A percentile compares a stretch with the other conserved stretches of the same genome.
phyloP scores from a whole-genome alignment of 2,113 vertebrate species.

The Erpornis zantholeuca region DNA sequence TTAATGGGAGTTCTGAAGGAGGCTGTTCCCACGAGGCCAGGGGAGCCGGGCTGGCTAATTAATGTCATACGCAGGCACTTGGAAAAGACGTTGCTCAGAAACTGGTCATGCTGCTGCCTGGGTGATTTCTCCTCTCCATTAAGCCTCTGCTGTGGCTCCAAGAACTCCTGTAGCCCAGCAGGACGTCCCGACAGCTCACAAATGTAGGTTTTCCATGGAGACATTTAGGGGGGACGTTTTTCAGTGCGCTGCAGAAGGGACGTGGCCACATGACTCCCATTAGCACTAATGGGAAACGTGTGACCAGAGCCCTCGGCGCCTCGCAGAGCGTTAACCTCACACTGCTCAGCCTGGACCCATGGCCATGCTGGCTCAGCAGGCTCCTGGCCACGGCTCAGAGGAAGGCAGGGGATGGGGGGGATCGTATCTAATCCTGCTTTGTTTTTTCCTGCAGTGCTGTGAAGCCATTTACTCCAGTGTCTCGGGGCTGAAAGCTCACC shows the following conservation, averaged over 20 bases:
- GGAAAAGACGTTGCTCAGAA: slow-evolving; percentile 14
- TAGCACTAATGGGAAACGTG: slow-evolving; percentile 54
- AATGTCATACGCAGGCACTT: slow-evolving; percentile 42
- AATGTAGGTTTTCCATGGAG: background rate
- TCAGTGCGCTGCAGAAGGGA: background rate
- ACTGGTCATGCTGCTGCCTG: slow-evolving; percentile 24
- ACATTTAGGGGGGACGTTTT: background rate
- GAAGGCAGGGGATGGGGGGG: background rate
- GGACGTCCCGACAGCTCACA: background rate
- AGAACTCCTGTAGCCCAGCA: slow-evolving; percentile 55
- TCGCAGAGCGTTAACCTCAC: background rate
- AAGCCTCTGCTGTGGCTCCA: slow-evolving; percentile 7
- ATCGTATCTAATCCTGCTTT: background rate
- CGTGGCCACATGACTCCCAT: slow-evolving; percentile 33
- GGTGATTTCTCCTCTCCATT: slow-evolving; percentile 4
- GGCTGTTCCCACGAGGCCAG: background rate
- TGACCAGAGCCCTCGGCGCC: background rate
- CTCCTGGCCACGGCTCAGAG: background rate
- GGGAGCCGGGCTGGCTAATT: background rate
- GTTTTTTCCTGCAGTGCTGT: slow-evolving; percentile 81
- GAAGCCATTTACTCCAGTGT: slow-evolving; percentile 97
- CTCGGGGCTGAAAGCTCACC: slow-evolving; percentile 94
- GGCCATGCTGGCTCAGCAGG: background rate
- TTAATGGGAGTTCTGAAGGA: background rate
- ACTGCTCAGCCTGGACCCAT: background rate